Percentiles rank a stretch among this genome's conserved stretches.
Evolutionary conservation across 2,113 vertebrate genomes (phyloP).

Genomic region (Spea multiplicata): DNA sequence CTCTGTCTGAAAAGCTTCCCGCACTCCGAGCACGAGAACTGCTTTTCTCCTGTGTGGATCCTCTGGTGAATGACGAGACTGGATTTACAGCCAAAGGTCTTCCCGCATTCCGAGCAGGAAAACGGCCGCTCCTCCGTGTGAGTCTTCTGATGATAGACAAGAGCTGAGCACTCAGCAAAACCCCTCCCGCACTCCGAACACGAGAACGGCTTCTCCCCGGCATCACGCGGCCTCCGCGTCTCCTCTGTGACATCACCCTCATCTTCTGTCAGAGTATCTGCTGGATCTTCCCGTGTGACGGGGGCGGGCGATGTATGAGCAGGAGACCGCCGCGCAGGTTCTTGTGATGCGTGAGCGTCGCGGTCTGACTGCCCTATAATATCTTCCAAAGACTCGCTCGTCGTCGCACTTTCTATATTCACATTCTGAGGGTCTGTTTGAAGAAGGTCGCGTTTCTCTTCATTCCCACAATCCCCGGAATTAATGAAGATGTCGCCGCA

Average conservation of each 20-base stretch:
- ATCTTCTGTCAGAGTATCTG: not conserved
- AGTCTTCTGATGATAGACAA: slow-evolving; percentile 7
- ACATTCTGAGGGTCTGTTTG: no score
- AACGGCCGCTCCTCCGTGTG: slow-evolving; percentile 20
- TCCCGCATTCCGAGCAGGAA: slow-evolving; percentile 23
- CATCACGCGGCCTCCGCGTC: not conserved
- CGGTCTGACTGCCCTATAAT: no score
- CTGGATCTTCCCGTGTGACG: no score
- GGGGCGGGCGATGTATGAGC: not conserved
- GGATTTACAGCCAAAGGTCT: slow-evolving; percentile 5
- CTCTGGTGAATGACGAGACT: slow-evolving; percentile 53
- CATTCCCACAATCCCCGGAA: no score
- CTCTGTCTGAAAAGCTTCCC: not conserved
- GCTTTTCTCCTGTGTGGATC: slow-evolving; percentile 52
- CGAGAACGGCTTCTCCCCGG: not conserved
- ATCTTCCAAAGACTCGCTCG: no score
- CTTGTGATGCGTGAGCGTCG: no score
- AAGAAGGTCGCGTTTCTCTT: no score
- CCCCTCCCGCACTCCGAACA: not conserved
- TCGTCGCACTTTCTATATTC: no score
- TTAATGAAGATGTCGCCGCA: no score
- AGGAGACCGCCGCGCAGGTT: not conserved
- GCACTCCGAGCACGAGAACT: slow-evolving; percentile 48
- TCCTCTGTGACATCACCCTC: not conserved
- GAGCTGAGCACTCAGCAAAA: not conserved